These are phyloP conservation scores for Hydroisotoma schaefferi DNA, from an alignment of 2,888 invertebrate species.

Conservation along the genomic window DNA sequence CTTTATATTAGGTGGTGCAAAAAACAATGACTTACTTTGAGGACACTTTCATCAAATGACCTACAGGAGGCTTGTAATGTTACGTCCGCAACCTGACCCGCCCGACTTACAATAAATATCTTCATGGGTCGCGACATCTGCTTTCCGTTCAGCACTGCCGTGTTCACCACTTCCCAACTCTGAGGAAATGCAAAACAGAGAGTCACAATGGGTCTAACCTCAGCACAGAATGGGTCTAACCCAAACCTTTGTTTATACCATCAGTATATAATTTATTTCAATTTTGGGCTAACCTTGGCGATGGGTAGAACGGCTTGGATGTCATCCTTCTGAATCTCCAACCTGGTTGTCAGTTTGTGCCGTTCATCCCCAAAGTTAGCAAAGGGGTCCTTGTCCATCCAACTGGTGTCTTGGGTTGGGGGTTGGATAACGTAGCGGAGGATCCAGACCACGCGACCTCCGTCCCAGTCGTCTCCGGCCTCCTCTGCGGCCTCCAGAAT, in stretches of 20 bases:
- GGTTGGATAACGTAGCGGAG: conserved; percentile 62
- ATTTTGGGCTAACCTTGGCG: conserved; percentile 68
- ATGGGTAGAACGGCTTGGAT: conserved; percentile 90
- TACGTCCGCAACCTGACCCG: conserved; percentile 90
- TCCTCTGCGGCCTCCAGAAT: conserved; percentile 77
- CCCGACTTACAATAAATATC: conserved; percentile 90
- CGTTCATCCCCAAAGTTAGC: conserved; percentile 52
- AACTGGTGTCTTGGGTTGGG: conserved; percentile 46
- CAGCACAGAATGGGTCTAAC: background rate
- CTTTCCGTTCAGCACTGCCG: conserved; percentile 87
- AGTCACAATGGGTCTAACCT: background rate
- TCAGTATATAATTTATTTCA: background rate
- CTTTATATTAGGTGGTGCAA: background rate
- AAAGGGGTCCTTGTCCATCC: conserved; percentile 53
- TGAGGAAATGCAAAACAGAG: conserved; percentile 54
- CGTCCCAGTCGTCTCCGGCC: conserved; percentile 71
- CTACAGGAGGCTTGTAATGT: conserved; percentile 91
- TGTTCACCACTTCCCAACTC: conserved; percentile 94
- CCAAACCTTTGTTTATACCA: background rate
- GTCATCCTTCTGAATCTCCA: conserved; percentile 89
- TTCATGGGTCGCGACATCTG: conserved; percentile 94
- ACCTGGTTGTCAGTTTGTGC: conserved; percentile 71
- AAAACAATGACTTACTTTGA: conserved; percentile 67
- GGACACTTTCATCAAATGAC: conserved; percentile 90
- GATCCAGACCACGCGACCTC: conserved; percentile 83